A percentile compares a stretch with the other conserved stretches of the same genome.
These are phyloP conservation scores for Scaptomyza flava DNA, from an alignment of 2,888 invertebrate genomes.

Conservation along the genomic window DNA sequence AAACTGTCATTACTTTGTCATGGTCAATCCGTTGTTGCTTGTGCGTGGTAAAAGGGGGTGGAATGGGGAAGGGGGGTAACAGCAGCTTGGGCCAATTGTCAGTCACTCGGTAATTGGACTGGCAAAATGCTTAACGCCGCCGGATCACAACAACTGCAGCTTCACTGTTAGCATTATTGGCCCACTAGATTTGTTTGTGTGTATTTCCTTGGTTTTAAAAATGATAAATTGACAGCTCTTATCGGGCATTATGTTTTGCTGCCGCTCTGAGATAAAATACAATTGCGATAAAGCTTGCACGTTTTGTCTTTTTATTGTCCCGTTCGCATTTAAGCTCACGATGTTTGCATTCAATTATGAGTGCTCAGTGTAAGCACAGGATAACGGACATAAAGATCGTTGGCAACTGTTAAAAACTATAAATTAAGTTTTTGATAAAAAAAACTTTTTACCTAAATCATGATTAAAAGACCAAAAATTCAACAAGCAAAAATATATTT, in stretches of 20 bases:
- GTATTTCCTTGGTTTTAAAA: constrained; percentile 43
- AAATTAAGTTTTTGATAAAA: not conserved
- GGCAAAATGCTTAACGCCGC: constrained; percentile 50
- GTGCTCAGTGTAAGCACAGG: not conserved
- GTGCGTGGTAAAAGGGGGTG: not conserved
- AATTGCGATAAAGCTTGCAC: constrained; percentile 34
- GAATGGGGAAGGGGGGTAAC: constrained; percentile 23
- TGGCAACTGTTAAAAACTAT: not conserved
- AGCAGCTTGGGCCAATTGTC: constrained; percentile 64
- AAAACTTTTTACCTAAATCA: no score
- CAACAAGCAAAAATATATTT: no score
- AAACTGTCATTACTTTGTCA: constrained; percentile 77
- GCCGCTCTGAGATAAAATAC: constrained; percentile 15
- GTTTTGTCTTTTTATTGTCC: not conserved
- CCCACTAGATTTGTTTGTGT: constrained; percentile 32
- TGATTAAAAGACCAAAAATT: no score
- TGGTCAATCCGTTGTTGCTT: constrained; percentile 62
- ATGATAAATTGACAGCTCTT: constrained; percentile 76
- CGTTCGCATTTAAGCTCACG: constrained; percentile 16
- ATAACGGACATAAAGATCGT: not conserved
- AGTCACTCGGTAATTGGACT: constrained; percentile 58
- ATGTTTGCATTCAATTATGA: constrained; percentile 55
- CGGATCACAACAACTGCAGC: constrained; percentile 32
- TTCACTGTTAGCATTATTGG: constrained; percentile 34
- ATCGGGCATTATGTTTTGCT: constrained; percentile 64